phyloP scores from a whole-genome alignment of 2,797 vertebrate genomes.

The Crocodylus rhombifer region DNA sequence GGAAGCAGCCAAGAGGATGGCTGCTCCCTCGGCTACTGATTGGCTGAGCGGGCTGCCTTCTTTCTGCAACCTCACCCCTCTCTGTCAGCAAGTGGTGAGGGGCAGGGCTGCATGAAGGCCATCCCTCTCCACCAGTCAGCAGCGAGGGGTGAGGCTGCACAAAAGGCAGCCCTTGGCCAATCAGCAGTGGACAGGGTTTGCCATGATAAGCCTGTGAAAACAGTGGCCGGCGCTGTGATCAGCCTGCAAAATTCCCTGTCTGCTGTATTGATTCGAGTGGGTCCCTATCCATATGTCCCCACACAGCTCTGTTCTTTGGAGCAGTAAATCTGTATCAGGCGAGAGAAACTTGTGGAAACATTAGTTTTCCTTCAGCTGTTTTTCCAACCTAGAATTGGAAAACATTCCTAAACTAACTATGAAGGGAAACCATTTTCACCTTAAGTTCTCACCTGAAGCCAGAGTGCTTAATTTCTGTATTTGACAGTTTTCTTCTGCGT shows the following conservation, averaged over 20 bases:
- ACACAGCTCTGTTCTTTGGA: not conserved
- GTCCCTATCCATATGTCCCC: not conserved
- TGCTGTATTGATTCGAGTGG: not conserved
- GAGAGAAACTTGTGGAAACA: constrained; percentile 8
- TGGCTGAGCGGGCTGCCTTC: too few species aligned
- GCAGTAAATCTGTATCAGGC: not conserved
- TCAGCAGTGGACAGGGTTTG: too few species aligned
- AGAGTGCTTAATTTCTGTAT: constrained; percentile 26
- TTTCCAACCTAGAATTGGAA: not conserved
- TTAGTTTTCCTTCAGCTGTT: constrained; percentile 11
- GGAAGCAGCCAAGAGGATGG: too few species aligned
- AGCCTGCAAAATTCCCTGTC: not conserved
- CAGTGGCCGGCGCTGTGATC: not conserved
- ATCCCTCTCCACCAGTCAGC: too few species aligned
- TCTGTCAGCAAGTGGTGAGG: too few species aligned
- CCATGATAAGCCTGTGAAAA: not conserved
- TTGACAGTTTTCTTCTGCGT: not conserved
- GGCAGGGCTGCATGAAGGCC: too few species aligned
- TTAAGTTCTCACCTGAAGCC: accelerated
- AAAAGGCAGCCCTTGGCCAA: too few species aligned
- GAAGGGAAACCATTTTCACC: constrained; percentile 35
- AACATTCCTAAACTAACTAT: not conserved
- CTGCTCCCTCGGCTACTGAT: too few species aligned
- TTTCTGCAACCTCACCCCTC: too few species aligned
- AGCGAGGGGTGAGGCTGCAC: too few species aligned